These are phyloP conservation scores for Ochropacha duplaris DNA, from an alignment of 2,888 invertebrate species.

Conservation along the genomic window DNA sequence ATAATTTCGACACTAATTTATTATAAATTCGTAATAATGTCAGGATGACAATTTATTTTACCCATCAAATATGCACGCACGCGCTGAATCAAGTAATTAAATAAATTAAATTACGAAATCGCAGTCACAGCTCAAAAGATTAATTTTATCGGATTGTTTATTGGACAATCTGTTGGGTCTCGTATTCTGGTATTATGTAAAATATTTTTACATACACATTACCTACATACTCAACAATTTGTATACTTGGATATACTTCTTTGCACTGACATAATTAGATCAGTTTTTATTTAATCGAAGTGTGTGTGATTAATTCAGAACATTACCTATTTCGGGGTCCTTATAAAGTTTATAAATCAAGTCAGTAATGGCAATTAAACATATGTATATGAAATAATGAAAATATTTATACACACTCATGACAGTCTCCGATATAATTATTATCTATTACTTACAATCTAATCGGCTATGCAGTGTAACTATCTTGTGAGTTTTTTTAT, in stretches of 20 bases:
- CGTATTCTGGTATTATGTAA: neutral
- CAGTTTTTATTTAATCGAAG: neutral
- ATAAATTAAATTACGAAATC: neutral
- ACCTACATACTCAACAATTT: too few species aligned
- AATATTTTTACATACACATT: neutral
- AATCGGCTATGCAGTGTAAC: constrained; percentile 33
- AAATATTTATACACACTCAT: constrained; percentile 12
- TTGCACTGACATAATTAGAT: too few species aligned
- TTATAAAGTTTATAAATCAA: neutral
- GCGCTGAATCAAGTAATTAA: constrained; percentile 1
- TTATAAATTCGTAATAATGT: neutral
- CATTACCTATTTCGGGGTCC: neutral
- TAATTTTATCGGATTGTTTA: neutral
- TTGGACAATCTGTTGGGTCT: neutral
- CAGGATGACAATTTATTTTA: neutral
- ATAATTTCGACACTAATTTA: neutral
- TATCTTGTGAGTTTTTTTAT: constrained; percentile 23
- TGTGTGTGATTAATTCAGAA: neutral
- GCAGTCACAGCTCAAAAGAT: neutral
- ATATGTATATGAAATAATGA: too few species aligned
- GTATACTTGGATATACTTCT: too few species aligned
- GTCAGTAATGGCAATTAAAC: neutral
- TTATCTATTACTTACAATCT: constrained; percentile 26
- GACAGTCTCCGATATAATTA: constrained; percentile 15
- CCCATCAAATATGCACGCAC: neutral